phyloP scores from a whole-genome alignment of 92 coral and sea anemone species.

The Zoanthus sansibaricus region DNA sequence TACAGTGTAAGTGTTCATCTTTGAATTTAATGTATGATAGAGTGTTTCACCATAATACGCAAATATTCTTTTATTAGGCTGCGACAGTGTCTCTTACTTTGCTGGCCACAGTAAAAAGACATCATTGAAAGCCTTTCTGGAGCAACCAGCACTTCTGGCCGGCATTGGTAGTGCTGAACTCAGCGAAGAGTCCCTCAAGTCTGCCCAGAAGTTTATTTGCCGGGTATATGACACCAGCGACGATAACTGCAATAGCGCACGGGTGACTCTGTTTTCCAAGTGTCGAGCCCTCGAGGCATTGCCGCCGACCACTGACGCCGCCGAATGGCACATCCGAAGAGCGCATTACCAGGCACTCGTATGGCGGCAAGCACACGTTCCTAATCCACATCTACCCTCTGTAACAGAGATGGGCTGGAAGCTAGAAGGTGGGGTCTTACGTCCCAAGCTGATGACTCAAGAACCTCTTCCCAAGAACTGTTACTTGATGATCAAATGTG shows the following conservation, averaged over 20 bases:
- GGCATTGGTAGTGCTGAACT: conserved; percentile 52
- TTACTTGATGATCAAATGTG: not conserved
- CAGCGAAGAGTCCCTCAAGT: conserved; percentile 29
- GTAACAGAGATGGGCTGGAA: conserved; percentile 55
- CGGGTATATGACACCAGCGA: conserved; percentile 31
- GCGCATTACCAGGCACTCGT: conserved; percentile 64
- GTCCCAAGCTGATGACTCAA: conserved; percentile 33
- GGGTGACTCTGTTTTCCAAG: conserved; percentile 53
- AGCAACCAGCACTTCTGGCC: conserved; percentile 45
- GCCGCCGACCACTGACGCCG: conserved; percentile 68
- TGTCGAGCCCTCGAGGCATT: conserved; percentile 52
- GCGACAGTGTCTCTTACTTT: conserved; percentile 57
- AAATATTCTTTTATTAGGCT: conserved; percentile 26
- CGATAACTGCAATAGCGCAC: conserved; percentile 51
- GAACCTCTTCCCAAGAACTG: conserved; percentile 23
- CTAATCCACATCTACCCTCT: conserved; percentile 57
- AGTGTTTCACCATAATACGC: too few species aligned
- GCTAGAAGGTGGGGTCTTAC: conserved; percentile 35
- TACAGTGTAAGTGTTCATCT: too few species aligned
- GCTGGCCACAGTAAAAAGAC: conserved; percentile 51
- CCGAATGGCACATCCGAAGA: conserved; percentile 51
- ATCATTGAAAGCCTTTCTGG: conserved; percentile 53
- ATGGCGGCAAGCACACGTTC: conserved; percentile 57
- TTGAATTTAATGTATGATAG: too few species aligned
- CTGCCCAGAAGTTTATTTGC: conserved; percentile 56